phyloP scores from a whole-genome alignment of 92 coral and sea anemone genomes.

The Porites cylindrica region DNA sequence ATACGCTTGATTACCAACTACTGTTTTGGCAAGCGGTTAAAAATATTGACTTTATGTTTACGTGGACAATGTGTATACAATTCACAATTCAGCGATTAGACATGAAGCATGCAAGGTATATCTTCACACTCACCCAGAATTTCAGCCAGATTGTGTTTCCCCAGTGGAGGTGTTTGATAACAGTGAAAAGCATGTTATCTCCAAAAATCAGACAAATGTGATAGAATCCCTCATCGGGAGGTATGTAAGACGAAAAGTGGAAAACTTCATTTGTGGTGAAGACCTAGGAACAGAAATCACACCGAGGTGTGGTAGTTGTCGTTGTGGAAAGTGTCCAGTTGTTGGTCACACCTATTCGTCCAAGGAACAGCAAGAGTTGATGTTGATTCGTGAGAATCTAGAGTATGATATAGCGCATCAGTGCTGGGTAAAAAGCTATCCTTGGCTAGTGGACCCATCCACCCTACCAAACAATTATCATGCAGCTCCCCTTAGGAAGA shows the following conservation, averaged over 20 bases:
- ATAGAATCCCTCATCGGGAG: background rate
- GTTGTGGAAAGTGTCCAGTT: constrained; percentile 71
- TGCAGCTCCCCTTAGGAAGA: constrained; percentile 61
- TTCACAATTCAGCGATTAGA: too few species aligned
- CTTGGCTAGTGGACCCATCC: constrained; percentile 68
- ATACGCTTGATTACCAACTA: too few species aligned
- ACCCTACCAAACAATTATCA: constrained; percentile 68
- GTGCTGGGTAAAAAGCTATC: constrained; percentile 78
- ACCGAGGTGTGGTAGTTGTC: constrained; percentile 79
- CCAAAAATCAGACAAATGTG: constrained; percentile 21
- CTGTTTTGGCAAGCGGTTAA: too few species aligned
- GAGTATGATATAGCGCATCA: constrained; percentile 62
- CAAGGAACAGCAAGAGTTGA: constrained; percentile 71
- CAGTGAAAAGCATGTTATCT: too few species aligned
- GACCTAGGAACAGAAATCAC: constrained; percentile 65
- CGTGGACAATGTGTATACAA: too few species aligned
- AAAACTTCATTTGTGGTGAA: constrained; percentile 73
- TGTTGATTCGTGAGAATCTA: constrained; percentile 69
- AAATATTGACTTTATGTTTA: too few species aligned
- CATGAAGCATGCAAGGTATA: too few species aligned
- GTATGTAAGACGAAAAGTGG: constrained; percentile 5
- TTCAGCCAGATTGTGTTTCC: too few species aligned
- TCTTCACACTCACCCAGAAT: too few species aligned
- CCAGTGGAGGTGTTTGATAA: too few species aligned
- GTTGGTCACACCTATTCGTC: constrained; percentile 75